phyloP scores from a whole-genome alignment of 1,140 invertebrate genomes.

The Zaprionus vittiger region DNA sequence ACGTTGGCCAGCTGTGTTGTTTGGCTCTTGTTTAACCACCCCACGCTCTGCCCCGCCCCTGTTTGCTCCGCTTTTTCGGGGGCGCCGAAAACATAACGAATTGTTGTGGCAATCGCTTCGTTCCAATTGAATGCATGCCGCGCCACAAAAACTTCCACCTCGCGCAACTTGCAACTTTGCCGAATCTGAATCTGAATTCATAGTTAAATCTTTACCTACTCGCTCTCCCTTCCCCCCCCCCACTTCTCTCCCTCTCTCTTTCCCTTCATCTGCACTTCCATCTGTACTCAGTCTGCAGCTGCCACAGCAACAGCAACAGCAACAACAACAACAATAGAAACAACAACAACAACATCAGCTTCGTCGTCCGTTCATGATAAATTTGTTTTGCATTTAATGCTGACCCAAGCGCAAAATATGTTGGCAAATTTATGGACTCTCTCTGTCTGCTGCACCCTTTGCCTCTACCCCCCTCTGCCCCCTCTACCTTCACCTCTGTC shows the following conservation, averaged over 20 bases:
- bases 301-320: conserved; percentile 9
- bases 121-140: conserved; percentile 80
- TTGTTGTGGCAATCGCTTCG: conserved; percentile 82
- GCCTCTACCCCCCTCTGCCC: too few relatives aligned
- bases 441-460: background rate
- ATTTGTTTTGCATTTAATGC: conserved; percentile 57
- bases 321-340: conserved; percentile 12
- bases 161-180: conserved; percentile 39
- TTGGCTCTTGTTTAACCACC: conserved; percentile 42
- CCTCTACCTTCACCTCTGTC: background rate
- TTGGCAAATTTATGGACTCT: conserved; percentile 49
- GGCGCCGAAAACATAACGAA: conserved; percentile 81
- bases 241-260: background rate
- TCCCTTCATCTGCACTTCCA: too few relatives aligned
- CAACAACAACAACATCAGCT: background rate
- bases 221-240: background rate
- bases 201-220: conserved; percentile 1
- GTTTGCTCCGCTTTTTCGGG: conserved; percentile 30
- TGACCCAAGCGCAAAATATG: conserved; percentile 49
- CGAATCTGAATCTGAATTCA: conserved; percentile 41
- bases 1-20: conserved; percentile 56
- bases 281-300: too few relatives aligned
- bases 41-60: conserved; percentile 17
- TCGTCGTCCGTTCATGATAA: conserved; percentile 43
- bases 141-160: conserved; percentile 59